A percentile compares a stretch with the other conserved stretches of the same genome.
These are phyloP conservation scores for Brachyrhaphis roseni DNA, from an alignment of 2,797 vertebrate genomes.

Conservation along the genomic window DNA sequence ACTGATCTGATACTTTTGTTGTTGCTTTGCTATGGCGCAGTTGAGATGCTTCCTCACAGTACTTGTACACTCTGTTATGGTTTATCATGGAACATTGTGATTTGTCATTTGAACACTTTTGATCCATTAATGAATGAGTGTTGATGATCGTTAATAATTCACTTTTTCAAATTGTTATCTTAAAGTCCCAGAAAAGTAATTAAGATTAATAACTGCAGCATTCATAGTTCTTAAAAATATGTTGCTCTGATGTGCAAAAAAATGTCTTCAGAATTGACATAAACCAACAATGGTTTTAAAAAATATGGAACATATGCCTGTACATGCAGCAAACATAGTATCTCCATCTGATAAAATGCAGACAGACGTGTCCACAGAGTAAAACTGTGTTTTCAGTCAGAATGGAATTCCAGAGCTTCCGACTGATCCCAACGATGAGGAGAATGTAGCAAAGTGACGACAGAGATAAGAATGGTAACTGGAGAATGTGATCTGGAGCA, in stretches of 20 bases:
- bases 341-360: conserved; percentile 32
- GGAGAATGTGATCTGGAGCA: conserved; percentile 54
- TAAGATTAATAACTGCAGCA: not conserved
- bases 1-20: not conserved
- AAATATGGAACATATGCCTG: conserved; percentile 23
- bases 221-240: conserved; percentile 5
- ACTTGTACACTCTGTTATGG: not conserved
- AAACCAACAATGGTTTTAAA: conserved; percentile 13
- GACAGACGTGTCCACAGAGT: conserved; percentile 20
- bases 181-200: not conserved
- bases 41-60: not conserved
- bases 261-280: not conserved
- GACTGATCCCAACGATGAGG: conserved; percentile 55
- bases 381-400: conserved; percentile 25
- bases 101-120: not conserved
- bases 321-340: not conserved
- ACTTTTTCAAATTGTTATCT: not conserved
- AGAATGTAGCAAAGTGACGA: conserved; percentile 52
- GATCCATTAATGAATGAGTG: not conserved
- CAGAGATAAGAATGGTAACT: conserved; percentile 72
- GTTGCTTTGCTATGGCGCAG: not conserved
- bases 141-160: not conserved
- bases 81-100: not conserved
- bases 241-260: not conserved
- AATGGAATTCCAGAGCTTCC: conserved; percentile 57